These are phyloP conservation scores for Toxotes jaculatrix DNA, from an alignment of 2,113 vertebrate species.

Conservation along the genomic window DNA sequence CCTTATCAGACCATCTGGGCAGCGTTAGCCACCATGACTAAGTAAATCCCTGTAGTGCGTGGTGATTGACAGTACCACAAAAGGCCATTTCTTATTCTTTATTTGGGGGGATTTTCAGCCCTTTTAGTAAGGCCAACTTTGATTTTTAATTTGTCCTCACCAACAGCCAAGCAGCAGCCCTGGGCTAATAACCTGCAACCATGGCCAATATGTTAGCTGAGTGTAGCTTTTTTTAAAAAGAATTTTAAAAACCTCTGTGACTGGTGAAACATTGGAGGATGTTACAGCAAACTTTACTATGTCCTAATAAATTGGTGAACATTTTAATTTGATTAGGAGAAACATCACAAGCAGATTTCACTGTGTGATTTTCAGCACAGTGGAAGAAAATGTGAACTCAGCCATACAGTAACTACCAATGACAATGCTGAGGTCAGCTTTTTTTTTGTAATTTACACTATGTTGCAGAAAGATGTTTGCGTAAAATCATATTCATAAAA, in stretches of 20 bases:
- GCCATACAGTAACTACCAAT: too few relatives aligned
- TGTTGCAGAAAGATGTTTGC: too few relatives aligned
- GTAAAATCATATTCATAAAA: too few relatives aligned
- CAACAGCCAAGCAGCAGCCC: background rate
- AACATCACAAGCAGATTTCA: too few relatives aligned
- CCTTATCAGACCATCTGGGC: constrained; percentile 69
- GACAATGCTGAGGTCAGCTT: too few relatives aligned
- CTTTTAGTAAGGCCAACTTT: background rate
- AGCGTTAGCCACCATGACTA: constrained; percentile 50
- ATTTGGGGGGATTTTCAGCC: background rate
- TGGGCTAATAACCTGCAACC: background rate
- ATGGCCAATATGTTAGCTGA: background rate
- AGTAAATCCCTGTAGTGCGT: constrained; percentile 52
- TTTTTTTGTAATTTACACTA: too few relatives aligned
- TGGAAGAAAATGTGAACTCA: too few relatives aligned
- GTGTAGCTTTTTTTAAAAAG: background rate
- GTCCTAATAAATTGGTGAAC: too few relatives aligned
- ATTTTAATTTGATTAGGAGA: too few relatives aligned
- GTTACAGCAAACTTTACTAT: too few relatives aligned
- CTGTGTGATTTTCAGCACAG: too few relatives aligned
- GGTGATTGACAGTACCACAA: constrained; percentile 47
- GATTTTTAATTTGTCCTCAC: constrained; percentile 1
- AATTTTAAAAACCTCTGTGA: background rate
- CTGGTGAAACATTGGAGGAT: too few relatives aligned
- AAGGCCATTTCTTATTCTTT: constrained; percentile 43